Conservation (phyloP, 2,797 vertebrate genomes). For the Pseudotriccus pelzelni region DNA sequence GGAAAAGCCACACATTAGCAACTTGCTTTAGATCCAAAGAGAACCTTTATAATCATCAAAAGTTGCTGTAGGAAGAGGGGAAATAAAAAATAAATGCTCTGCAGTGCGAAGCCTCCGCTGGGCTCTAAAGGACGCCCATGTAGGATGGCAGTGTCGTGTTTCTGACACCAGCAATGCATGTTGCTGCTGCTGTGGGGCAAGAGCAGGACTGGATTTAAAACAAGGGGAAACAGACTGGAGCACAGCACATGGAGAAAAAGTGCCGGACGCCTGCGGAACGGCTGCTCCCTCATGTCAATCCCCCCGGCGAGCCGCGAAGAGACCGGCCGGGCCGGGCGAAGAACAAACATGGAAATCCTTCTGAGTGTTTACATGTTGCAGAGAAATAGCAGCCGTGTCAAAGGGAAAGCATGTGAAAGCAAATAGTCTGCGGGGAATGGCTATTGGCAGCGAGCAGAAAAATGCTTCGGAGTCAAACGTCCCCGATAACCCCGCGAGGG, state of each 20-base stretch:
- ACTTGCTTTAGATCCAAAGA: not conserved
- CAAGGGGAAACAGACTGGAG: not conserved
- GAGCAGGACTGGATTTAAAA: not conserved
- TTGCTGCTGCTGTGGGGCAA: not conserved
- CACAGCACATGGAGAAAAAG: not conserved
- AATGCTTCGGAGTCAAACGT: constrained; percentile 48
- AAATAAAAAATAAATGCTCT: not conserved
- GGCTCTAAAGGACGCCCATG: not conserved
- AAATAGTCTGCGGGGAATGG: constrained; percentile 34
- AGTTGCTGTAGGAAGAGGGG: not conserved
- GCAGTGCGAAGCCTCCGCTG: rapidly evolving
- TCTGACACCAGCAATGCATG: not conserved
- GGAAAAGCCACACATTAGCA: not conserved
- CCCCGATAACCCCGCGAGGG: constrained; percentile 50
- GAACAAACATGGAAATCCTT: constrained; percentile 69
- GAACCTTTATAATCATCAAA: not conserved
- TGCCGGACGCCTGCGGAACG: rapidly evolving
- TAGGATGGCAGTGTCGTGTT: not conserved
- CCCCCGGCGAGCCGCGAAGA: not conserved
- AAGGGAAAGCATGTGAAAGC: constrained; percentile 69
- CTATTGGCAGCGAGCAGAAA: constrained; percentile 42
- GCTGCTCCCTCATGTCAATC: not conserved
- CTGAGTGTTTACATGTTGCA: constrained; percentile 60
- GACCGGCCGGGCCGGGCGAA: rapidly evolving
- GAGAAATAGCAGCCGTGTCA: constrained; percentile 70